These are phyloP conservation scores for Lymantria dispar DNA, from an alignment of 2,888 invertebrate species.

Conservation along the genomic window DNA sequence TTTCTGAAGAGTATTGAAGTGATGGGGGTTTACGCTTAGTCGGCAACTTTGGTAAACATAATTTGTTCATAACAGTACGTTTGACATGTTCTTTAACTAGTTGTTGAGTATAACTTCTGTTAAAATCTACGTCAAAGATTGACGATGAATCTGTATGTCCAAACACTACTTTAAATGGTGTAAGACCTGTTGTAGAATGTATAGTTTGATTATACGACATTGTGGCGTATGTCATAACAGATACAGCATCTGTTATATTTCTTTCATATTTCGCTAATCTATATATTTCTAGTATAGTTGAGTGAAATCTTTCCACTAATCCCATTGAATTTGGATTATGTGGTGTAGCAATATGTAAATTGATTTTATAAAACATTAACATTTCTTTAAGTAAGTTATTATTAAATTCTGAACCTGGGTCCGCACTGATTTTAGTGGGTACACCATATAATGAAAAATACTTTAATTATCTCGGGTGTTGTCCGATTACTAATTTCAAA, in stretches of 20 bases:
- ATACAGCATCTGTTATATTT: conserved; percentile 16
- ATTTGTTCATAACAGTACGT: no score
- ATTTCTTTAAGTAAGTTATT: neutral
- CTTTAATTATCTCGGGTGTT: conserved; percentile 12
- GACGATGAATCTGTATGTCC: neutral
- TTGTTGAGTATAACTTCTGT: neutral
- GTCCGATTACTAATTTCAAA: conserved; percentile 21
- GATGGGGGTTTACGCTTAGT: no score
- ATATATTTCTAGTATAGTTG: conserved; percentile 6
- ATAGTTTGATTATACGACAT: neutral
- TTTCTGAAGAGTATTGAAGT: no score
- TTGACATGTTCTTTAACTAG: neutral
- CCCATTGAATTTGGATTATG: conserved; percentile 7
- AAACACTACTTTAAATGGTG: conserved; percentile 1
- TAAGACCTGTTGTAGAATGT: neutral
- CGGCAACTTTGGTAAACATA: no score
- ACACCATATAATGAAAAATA: conserved; percentile 6
- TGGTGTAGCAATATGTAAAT: neutral
- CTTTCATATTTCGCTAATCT: conserved; percentile 7
- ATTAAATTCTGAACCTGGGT: conserved; percentile 7
- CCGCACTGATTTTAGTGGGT: conserved; percentile 3
- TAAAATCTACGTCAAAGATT: neutral
- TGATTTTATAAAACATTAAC: neutral
- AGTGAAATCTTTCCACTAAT: conserved; percentile 1
- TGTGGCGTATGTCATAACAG: conserved; percentile 30